Evolutionary conservation across 2,113 vertebrate species (phyloP), one percentile per base, ranked within the genome.

Genomic region (Symphodus melops): DNA sequence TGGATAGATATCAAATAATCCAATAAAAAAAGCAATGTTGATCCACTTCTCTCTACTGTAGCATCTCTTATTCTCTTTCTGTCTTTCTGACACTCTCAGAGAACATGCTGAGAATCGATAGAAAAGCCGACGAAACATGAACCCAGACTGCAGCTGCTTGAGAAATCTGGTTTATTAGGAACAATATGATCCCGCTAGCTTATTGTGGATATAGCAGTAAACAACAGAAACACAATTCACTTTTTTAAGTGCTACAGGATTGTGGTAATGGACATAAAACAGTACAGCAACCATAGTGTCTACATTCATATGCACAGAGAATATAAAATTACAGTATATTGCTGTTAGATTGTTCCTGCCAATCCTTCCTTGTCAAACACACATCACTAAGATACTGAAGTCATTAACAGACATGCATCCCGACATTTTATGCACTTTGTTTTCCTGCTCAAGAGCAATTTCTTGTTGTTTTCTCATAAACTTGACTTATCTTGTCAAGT

Each of bases 171-270:
- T 93, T 93, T 93, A 93, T 92, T 92, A 88, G 88, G 91, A 91
- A 92, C 90, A 90, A 83, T 82, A 83, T 89, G 86, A 89, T 86
- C 88, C 87, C 56, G 49, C 89, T 93, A 93, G 90, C 91, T 93
- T 92, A 93, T 92, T 10, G 81, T 91, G 85, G 85, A 91, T 90
- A 93, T 90, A 92, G 91, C 90, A 88, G 91, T 92, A 93, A 92
- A 92, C 89, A 91, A 91, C 81, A 88, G 81, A 89, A 88, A 92
- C 82, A 91, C 89, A 77, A 75, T 81, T 88, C 88, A 92, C 90
- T 84, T 90, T 84, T 74, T 80, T 85, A 93, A 93, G 92, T 93
- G 92, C 92, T 92, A 93, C 90, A 91, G 58, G 84, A 88, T 90
- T 90, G 89, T 64, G 83, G 90, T 85, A 92, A 93, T 89, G 88